Percentiles rank a stretch among this genome's conserved stretches.
Conservation (phyloP, 1,140 invertebrate species). For the Drosophila ironensis region DNA sequence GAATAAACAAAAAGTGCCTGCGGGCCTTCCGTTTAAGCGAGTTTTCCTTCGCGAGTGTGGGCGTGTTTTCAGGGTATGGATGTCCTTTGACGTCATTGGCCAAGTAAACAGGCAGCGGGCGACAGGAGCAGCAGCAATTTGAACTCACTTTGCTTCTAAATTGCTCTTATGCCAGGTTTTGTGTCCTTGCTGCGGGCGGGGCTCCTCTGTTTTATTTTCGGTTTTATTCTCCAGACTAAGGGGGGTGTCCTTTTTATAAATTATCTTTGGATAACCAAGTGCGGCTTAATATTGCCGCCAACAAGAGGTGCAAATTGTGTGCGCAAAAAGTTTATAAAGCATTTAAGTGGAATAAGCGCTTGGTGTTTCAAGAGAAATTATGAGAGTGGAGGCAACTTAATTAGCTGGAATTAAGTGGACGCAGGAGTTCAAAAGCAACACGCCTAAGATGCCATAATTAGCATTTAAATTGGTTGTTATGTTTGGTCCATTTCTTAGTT, state of each 20-base stretch:
- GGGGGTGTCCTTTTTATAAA: slow-evolving; percentile 8
- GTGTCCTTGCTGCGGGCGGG: neutral
- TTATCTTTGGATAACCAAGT: slow-evolving; percentile 21
- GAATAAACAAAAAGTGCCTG: slow-evolving; percentile 18
- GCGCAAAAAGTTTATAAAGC: neutral
- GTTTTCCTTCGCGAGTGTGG: neutral
- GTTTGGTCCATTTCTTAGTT: too few relatives aligned
- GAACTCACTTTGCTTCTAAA: slow-evolving; percentile 38
- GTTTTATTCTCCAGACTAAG: slow-evolving; percentile 6
- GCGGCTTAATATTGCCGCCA: slow-evolving; percentile 9
- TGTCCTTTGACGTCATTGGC: slow-evolving; percentile 70
- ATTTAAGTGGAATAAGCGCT: neutral
- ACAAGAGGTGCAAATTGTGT: slow-evolving; percentile 1
- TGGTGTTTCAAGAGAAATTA: neutral
- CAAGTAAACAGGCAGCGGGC: slow-evolving; percentile 37
- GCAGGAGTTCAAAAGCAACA: too few relatives aligned
- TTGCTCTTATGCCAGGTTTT: slow-evolving; percentile 51
- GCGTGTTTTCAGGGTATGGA: slow-evolving; percentile 12
- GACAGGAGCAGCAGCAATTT: slow-evolving; percentile 31
- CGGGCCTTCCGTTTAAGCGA: slow-evolving; percentile 36
- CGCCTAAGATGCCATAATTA: too few relatives aligned
- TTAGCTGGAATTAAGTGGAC: slow-evolving; percentile 5
- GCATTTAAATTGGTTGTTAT: too few relatives aligned
- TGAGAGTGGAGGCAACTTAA: neutral
- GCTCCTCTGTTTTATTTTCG: neutral